phyloP scores from a whole-genome alignment of 2,797 vertebrate species.

The Poecilia velifera region DNA sequence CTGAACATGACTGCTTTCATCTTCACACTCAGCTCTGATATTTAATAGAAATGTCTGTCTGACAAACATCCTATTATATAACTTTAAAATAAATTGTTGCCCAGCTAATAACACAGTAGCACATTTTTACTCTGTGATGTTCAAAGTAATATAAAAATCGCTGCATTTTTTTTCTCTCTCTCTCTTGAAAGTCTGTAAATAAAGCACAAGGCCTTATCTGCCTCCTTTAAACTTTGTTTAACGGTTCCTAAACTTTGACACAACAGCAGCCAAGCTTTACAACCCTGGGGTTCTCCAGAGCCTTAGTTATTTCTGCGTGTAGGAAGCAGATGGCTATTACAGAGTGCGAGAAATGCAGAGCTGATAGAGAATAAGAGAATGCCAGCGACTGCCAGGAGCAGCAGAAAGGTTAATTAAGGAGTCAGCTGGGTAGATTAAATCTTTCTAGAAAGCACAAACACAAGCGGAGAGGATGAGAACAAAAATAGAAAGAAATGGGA shows the following conservation, averaged over 20 bases:
- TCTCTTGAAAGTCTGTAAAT: not conserved
- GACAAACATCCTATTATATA: not conserved
- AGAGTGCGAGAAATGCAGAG: constrained; percentile 16
- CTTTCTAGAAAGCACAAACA: constrained; percentile 36
- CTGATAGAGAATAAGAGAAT: constrained; percentile 45
- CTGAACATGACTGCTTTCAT: not conserved
- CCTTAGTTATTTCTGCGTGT: not conserved
- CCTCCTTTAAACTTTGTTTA: constrained; percentile 9
- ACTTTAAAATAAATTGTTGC: not conserved
- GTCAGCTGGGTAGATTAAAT: constrained; percentile 50
- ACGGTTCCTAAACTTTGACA: constrained; percentile 28
- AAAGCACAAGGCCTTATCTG: constrained; percentile 10
- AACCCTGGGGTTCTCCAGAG: constrained; percentile 8
- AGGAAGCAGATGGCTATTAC: constrained; percentile 22
- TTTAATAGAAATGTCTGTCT: not conserved
- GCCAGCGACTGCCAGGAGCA: constrained; percentile 35
- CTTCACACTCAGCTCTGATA: not conserved
- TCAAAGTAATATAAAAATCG: not conserved
- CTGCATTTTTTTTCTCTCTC: not conserved
- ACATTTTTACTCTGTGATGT: not conserved
- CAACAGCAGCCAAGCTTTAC: constrained; percentile 18
- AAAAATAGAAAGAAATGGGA: constrained; percentile 1
- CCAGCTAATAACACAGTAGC: not conserved
- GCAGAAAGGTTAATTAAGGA: constrained; percentile 53
- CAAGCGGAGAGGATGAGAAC: not conserved